phyloP scores from a whole-genome alignment of 2,888 invertebrate genomes.

The Diloba caeruleocephala region DNA sequence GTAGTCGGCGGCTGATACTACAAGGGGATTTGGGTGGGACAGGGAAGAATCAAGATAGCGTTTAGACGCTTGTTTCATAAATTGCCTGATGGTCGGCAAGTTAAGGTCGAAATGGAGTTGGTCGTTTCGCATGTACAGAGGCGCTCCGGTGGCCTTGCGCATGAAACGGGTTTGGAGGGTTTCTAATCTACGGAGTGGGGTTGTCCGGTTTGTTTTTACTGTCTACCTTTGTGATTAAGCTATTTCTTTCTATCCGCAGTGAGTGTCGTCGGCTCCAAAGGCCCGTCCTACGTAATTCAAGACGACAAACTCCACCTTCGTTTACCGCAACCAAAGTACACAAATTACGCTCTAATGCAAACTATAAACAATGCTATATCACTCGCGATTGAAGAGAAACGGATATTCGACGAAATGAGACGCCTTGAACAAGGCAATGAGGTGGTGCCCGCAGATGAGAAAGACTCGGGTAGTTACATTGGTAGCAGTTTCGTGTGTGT shows the following conservation, averaged over 20 bases:
- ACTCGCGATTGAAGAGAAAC: slow-evolving; percentile 86
- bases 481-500: slow-evolving; percentile 22
- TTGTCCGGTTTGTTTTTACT: too few relatives aligned
- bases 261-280: slow-evolving; percentile 60
- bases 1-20: too few relatives aligned
- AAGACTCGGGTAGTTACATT: slow-evolving; percentile 44
- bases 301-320: slow-evolving; percentile 72
- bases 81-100: too few relatives aligned
- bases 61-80: too few relatives aligned
- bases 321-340: slow-evolving; percentile 68
- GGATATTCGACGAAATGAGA: slow-evolving; percentile 83
- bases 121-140: too few relatives aligned
- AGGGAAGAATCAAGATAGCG: too few relatives aligned
- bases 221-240: too few relatives aligned
- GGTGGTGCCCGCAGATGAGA: slow-evolving; percentile 74
- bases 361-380: slow-evolving; percentile 92
- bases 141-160: too few relatives aligned
- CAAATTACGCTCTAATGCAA: slow-evolving; percentile 92
- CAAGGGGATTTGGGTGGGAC: too few relatives aligned
- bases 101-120: too few relatives aligned
- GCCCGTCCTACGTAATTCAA: slow-evolving; percentile 71
- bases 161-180: too few relatives aligned
- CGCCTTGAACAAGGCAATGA: slow-evolving; percentile 79
- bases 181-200: too few relatives aligned
- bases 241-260: slow-evolving; percentile 54